Percentiles rank a stretch among this genome's conserved stretches.
Evolutionary conservation across 2,888 invertebrate genomes (phyloP).

Genomic region (Apamea monoglypha): DNA sequence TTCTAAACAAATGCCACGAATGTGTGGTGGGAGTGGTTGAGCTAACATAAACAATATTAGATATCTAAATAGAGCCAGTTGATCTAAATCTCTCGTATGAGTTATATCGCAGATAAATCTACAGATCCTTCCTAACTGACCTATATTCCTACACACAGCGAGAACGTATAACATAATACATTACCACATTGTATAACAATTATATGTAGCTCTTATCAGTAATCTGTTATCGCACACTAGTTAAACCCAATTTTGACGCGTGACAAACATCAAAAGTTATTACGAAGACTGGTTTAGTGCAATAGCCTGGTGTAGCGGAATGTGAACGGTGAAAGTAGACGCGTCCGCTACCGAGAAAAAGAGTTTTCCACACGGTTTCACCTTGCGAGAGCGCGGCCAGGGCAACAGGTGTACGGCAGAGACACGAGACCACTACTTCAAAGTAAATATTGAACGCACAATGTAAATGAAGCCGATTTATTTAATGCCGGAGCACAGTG

Average conservation of each 20-base stretch:
- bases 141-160: slow-evolving; percentile 67
- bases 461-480: slow-evolving; percentile 62
- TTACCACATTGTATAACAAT: slow-evolving; percentile 68
- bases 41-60: slow-evolving; percentile 37
- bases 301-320: slow-evolving; percentile 79
- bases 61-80: slow-evolving; percentile 36
- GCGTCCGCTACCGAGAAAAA: slow-evolving; percentile 88
- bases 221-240: slow-evolving; percentile 72
- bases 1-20: slow-evolving; percentile 37
- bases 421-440: slow-evolving; percentile 62
- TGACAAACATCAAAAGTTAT: slow-evolving; percentile 74
- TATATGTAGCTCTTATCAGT: slow-evolving; percentile 70
- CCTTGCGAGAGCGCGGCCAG: slow-evolving; percentile 82
- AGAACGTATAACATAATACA: slow-evolving; percentile 61
- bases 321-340: slow-evolving; percentile 89
- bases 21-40: slow-evolving; percentile 33
- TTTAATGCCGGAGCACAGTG: slow-evolving; percentile 72
- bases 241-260: slow-evolving; percentile 75
- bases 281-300: slow-evolving; percentile 79
- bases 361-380: slow-evolving; percentile 89
- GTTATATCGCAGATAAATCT: slow-evolving; percentile 35
- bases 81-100: slow-evolving; percentile 36
- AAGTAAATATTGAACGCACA: slow-evolving; percentile 61
- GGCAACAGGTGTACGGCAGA: slow-evolving; percentile 81
- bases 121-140: slow-evolving; percentile 59